Conservation (phyloP, 1,140 invertebrate genomes). For the Drosophila prosaltans region DNA sequence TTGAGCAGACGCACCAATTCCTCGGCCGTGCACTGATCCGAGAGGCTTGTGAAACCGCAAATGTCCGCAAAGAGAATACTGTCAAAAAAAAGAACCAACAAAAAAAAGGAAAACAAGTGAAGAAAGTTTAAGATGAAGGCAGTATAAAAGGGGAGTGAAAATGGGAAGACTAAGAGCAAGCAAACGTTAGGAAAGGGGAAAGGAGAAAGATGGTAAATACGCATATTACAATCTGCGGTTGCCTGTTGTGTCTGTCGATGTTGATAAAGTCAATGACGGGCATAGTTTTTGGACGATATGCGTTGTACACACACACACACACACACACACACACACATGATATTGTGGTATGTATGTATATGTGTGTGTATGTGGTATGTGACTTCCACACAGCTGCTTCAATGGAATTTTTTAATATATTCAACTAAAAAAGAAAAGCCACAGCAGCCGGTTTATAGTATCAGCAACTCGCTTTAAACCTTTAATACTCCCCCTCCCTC, state of each 20-base stretch:
- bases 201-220: conserved; percentile 3
- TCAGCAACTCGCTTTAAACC: conserved; percentile 11
- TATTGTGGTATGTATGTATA: conserved; percentile 9
- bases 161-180: not conserved
- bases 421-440: conserved; percentile 20
- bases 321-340: not conserved
- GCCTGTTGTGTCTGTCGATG: conserved; percentile 13
- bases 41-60: conserved; percentile 97
- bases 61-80: conserved; percentile 99
- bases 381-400: conserved; percentile 5
- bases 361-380: conserved; percentile 13
- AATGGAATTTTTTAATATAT: conserved; percentile 44
- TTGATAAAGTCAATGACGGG: conserved; percentile 23
- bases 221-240: conserved; percentile 38
- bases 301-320: not conserved
- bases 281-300: conserved; percentile 21
- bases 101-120: conserved; percentile 30
- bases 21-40: conserved; percentile 97
- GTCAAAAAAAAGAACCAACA: conserved; percentile 79
- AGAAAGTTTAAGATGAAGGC: conserved; percentile 1
- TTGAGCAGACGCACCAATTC: conserved; percentile 97
- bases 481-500: not conserved
- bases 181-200: conserved; percentile 3
- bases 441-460: not conserved
- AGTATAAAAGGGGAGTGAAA: not conserved